Base-by-base conservation (phyloP, 2,797 vertebrate genomes). In the Lepus townsendii region DNA sequence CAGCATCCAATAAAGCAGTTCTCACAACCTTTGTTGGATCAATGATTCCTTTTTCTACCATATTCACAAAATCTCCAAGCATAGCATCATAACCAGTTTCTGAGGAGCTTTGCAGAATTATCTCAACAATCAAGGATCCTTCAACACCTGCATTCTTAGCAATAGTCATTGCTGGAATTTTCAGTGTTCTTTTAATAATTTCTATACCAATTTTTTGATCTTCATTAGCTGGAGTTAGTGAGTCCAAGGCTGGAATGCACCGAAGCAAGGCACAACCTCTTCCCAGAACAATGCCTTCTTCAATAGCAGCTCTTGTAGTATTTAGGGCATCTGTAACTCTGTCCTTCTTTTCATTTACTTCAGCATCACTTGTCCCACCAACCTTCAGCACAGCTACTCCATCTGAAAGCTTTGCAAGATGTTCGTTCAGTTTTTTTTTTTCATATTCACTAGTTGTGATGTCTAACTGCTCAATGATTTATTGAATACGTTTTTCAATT, bases 21-120 rank as follows among this genome's bases (percentile, higher is more conserved):
- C 99, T 99, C 95, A 99, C 99, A 87, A 99, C 99, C 99, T 99
- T 99, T 0, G 99, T 99, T 96, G 99, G 99, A 97, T 99, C 99
- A 84, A 99, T 99, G 98, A 99, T 99, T 97, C 99, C 99, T 97
- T 99, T 99, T 97, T 99, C 99, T 89, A 99, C 99, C 99, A 99
- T 99, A 98, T 99, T 99, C 97, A 99, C 99, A 83, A 99, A 99
- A 89, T 99, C 99, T 38, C 99, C 99, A 84, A 97, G 97, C 99
- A 99, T 98, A 76, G 99, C 99, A 20, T 99, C 99, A 0, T 99
- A 99, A 93, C 99, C 99, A 3, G 99, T 20, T n/a, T 99, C 99
- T 0, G 98, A 50, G 0, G 98, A 94, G 22, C 98, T 99, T 97
- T 99, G 99, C 97, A 99, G 96, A 97, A 99, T 99, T 98, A 99